phyloP scores from a whole-genome alignment of 2,888 invertebrate genomes.

The Liposcelis brunnea region DNA sequence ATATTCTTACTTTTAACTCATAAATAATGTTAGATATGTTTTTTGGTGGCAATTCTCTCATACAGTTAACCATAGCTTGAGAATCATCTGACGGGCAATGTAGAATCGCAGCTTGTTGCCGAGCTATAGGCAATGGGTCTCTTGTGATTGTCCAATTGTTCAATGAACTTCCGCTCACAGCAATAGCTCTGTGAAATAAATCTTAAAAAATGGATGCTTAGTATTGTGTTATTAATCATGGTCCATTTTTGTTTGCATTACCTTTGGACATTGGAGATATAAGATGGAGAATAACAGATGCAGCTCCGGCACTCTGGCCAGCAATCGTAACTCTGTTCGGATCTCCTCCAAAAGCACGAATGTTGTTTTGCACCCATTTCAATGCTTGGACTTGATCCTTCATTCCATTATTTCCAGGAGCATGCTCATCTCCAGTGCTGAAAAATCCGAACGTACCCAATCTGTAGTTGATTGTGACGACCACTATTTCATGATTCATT shows the following conservation, averaged over 20 bases:
- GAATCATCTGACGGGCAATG: conserved; percentile 37
- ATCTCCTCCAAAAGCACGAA: conserved; percentile 31
- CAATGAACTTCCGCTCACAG: conserved; percentile 45
- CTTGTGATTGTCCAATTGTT: conserved; percentile 34
- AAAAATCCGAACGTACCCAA: no score
- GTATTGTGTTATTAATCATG: no score
- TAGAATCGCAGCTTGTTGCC: conserved; percentile 40
- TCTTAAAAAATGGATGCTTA: no score
- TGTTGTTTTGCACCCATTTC: conserved; percentile 14
- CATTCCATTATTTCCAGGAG: no score
- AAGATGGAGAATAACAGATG: conserved; percentile 31
- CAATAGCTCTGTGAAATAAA: conserved; percentile 50
- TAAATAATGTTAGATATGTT: not conserved
- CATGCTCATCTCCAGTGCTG: no score
- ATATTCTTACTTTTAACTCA: no score
- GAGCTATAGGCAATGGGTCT: conserved; percentile 37
- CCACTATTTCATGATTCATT: no score
- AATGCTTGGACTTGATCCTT: no score
- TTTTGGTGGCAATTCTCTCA: conserved; percentile 30
- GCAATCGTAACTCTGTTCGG: conserved; percentile 31
- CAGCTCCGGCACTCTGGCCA: conserved; percentile 31
- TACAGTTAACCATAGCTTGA: conserved; percentile 37
- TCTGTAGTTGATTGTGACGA: no score
- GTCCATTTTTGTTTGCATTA: no score
- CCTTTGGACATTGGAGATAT: conserved; percentile 29